phyloP scores from a whole-genome alignment of 2,113 vertebrate genomes.

The Cheilinus undulatus region DNA sequence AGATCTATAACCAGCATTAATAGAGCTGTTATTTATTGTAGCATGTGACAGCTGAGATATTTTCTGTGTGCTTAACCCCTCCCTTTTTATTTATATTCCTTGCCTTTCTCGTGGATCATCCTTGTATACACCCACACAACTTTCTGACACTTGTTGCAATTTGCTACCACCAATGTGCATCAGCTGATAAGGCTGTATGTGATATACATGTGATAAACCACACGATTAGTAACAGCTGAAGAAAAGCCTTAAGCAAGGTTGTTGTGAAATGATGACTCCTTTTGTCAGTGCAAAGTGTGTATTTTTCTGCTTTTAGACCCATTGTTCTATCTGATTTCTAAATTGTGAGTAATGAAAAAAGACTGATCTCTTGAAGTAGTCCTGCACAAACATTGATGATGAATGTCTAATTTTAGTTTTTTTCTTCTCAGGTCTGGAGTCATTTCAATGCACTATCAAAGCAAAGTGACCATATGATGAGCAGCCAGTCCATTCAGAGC shows the following conservation, averaged over 20 bases:
- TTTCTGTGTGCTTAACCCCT: background rate
- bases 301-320: background rate
- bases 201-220: slow-evolving; percentile 45
- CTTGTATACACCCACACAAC: slow-evolving; percentile 2
- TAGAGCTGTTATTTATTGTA: slow-evolving; percentile 10
- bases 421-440: slow-evolving; percentile 60
- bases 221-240: slow-evolving; percentile 5
- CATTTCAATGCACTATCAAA: slow-evolving; percentile 27
- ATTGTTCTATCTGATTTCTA: background rate
- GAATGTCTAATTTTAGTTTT: slow-evolving; percentile 32
- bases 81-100: background rate
- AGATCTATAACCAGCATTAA: background rate
- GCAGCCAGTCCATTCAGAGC: slow-evolving; percentile 79
- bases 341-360: background rate
- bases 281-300: background rate
- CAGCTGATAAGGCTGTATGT: slow-evolving; percentile 12
- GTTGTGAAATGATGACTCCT: slow-evolving; percentile 6
- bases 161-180: slow-evolving; percentile 3
- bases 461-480: slow-evolving; percentile 80
- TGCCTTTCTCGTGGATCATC: background rate
- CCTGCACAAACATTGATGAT: background rate
- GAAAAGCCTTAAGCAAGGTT: slow-evolving; percentile 4
- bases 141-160: slow-evolving; percentile 16
- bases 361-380: background rate
- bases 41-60: background rate